Evolutionary conservation across 1,140 invertebrate species (phyloP), one percentile per base, ranked within the genome.

Genomic region (Scaptomyza graminum): DNA sequence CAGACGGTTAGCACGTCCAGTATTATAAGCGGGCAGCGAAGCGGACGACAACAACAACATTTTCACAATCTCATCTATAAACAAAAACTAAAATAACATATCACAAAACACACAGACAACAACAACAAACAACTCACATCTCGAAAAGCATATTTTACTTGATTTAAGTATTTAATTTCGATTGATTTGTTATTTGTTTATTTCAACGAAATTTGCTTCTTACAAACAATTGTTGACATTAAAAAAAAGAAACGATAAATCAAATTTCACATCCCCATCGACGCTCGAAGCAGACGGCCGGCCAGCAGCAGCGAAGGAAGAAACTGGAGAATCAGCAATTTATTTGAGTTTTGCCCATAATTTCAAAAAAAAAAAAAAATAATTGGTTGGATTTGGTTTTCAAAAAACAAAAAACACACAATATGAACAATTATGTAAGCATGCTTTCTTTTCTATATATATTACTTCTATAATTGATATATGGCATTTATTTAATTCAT

Each of bases 361-460:
- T 81, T 85, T 84, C 82, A 50, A 82, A 67, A 73, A 49, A 59
- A 67, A 88, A 50, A 87, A 63, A 80, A 41, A 59, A 67, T 28
- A 70, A 85, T 90, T 90, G 81, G 63, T 81, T 90, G 82, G 82
- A 89, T 81, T 90, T 90, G 81, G 80, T 81, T 90, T 90, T 90
- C 79, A 89, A 89, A 89, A 89, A 76, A 73, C 31, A 13, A 62
- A 12, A 4, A 18, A 49, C 16, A 44, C 51, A 65, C 67, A 73
- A 65, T 57, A 64, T 70, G 73, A 83, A 74, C 55, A 80, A 88
- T 74, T 91, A 89, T 90, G 90, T 91, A 91, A 91, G 90, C 90
- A 91, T 91, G 90, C 87, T 82, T 91, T 90, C 76, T 84, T 73
- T 47, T 64, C 25, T 73, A 69, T 7, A 8, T 31, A 31, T 31